Evolutionary conservation across 2,888 invertebrate genomes (phyloP), one percentile per base, ranked within the genome.

Genomic region (Nomada ferruginata): DNA sequence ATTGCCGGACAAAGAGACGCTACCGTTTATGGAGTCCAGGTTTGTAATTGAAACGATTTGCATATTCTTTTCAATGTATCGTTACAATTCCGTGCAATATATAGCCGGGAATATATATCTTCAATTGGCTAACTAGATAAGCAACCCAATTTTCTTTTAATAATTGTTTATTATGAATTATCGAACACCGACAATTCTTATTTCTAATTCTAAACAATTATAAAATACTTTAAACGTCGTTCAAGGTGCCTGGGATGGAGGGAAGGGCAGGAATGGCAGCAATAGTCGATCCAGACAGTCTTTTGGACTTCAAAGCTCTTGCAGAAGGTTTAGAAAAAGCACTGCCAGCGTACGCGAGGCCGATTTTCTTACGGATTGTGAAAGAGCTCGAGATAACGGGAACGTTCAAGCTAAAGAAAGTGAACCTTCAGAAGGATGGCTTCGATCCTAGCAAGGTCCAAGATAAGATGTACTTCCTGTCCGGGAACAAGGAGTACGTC

Each of bases 1-100:
- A 93, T 95, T 4, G 90, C 90, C n/a, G 91, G 91, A 66, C 96
- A 98, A 89, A 96, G 97, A 90, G 98, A 99, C 93, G 97, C 97
- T 11, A 97, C 97, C 11, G 98, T 98, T 18, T 99, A 98, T 92
- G 99, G 99, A 23, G 99, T 99, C 15, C 96, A 97, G 95, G 96
- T 98, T 71, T 44, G 81, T 76, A 59, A 15, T 11, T n/a, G 23
- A 13, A 20, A 53, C 36, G 26, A 55, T 64, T 64, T 7, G n/a
- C 20, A 65, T 13, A 29, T 20, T 53, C 7, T 53, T 18, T 3
- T n/a, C 9, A 11, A 53, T 53, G 55, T 10, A 29, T 29, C 29
- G 29, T 29, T 29, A 29, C 29, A 29, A 7, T 29, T 0, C 29
- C 29, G 29, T 7, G 29, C 5, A 29, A 36, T 36, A 36, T 1